These are phyloP conservation scores for Trogon melanurus DNA, from an alignment of 2,113 vertebrate species.

Conservation along the genomic window DNA sequence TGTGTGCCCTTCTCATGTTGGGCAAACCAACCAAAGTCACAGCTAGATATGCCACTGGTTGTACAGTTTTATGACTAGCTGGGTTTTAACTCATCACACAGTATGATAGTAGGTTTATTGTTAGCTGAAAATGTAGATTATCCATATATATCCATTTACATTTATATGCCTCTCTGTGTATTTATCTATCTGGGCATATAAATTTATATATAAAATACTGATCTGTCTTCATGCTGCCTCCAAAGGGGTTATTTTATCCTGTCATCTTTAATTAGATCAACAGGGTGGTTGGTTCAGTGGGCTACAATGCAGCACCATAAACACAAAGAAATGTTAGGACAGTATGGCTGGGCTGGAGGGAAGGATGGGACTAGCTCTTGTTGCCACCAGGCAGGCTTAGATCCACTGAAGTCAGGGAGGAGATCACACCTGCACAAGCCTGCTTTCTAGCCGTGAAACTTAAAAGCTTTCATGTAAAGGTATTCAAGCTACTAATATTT, in stretches of 20 bases:
- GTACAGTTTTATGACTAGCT: neutral
- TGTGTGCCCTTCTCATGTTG: neutral
- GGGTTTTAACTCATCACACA: neutral
- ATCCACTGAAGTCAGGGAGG: neutral
- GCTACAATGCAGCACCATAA: neutral
- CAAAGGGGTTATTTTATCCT: neutral
- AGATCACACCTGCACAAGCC: neutral
- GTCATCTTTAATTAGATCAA: neutral
- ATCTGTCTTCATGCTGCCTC: neutral
- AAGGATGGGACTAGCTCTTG: neutral
- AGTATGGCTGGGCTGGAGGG: neutral
- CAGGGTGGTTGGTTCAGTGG: neutral
- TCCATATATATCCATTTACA: neutral
- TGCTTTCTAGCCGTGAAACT: neutral
- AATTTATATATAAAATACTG: neutral
- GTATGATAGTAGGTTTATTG: neutral
- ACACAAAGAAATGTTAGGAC: neutral
- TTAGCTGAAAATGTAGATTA: neutral
- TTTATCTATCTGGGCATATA: neutral
- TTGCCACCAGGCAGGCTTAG: neutral
- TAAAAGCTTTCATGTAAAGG: neutral
- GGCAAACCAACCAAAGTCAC: neutral
- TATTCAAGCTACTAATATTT: neutral
- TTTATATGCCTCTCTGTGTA: too few relatives aligned
- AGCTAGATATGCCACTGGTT: neutral